phyloP scores from a whole-genome alignment of 1,140 invertebrate species.

The Homalodisca vitripennis region DNA sequence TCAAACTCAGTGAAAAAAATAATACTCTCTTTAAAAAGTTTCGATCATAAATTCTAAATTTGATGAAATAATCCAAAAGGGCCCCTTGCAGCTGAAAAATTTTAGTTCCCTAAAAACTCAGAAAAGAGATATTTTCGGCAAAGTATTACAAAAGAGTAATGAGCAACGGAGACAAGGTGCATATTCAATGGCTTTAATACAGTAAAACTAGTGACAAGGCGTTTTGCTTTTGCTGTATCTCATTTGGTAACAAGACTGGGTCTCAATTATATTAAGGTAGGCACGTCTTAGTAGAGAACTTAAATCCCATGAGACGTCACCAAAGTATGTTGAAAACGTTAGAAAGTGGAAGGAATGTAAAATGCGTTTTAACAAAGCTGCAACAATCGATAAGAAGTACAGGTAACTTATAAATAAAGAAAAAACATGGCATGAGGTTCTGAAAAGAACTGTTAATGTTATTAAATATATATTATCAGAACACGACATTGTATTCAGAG shows the following conservation, averaged over 20 bases:
- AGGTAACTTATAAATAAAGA: too few species aligned
- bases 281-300: conserved; percentile 33
- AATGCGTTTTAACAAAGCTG: conserved; percentile 31
- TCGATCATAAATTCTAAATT: background rate
- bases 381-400: conserved; percentile 38
- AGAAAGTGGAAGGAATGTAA: conserved; percentile 33
- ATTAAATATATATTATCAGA: too few species aligned
- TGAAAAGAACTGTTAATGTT: too few species aligned
- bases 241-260: conserved; percentile 33
- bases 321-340: conserved; percentile 32
- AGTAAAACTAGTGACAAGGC: too few species aligned
- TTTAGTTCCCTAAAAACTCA: conserved; percentile 14
- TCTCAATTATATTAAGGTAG: conserved; percentile 34
- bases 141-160: conserved; percentile 17
- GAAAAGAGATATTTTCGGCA: conserved; percentile 8
- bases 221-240: too few species aligned
- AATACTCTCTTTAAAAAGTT: too few species aligned
- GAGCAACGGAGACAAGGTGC: conserved; percentile 32
- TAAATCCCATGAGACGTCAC: conserved; percentile 34
- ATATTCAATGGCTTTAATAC: conserved; percentile 37
- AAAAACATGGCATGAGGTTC: too few species aligned
- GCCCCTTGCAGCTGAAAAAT: conserved; percentile 11
- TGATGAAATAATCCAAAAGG: conserved; percentile 17
- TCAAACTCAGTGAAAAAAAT: too few species aligned
- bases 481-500: too few species aligned